Percentiles rank a stretch among this genome's conserved stretches.
Conservation (phyloP, 2,113 vertebrate genomes). For the Centropristis striata region DNA sequence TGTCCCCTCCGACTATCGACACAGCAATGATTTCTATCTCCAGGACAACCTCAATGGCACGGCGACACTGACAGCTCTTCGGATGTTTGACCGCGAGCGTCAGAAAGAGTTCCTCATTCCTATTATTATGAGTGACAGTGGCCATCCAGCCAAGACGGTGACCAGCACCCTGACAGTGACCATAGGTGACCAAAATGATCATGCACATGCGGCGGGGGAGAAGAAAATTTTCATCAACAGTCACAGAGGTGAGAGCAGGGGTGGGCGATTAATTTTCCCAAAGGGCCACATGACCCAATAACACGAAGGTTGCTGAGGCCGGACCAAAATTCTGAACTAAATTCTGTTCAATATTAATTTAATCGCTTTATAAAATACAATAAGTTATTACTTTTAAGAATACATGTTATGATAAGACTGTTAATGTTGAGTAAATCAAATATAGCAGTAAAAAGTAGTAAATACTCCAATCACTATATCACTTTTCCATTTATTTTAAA, state of each 20-base stretch:
- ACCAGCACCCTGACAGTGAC: conserved; percentile 90
- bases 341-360: no score
- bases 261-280: no score
- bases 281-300: no score
- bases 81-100: conserved; percentile 90
- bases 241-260: conserved; percentile 88
- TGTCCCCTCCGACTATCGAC: conserved; percentile 83
- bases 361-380: no score
- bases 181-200: conserved; percentile 92
- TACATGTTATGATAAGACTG: no score
- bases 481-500: no score
- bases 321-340: no score
- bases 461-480: no score
- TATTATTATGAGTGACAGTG: conserved; percentile 90
- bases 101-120: conserved; percentile 90
- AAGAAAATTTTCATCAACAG: conserved; percentile 89
- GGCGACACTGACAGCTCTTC: conserved; percentile 88
- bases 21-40: conserved; percentile 89
- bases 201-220: conserved; percentile 87
- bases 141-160: conserved; percentile 87
- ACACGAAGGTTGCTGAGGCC: no score
- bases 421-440: no score
- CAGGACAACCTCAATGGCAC: conserved; percentile 91
- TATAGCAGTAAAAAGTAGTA: no score
- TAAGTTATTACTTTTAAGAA: no score